phyloP scores from a whole-genome alignment of 2,888 invertebrate species.

The Sphaerophoria taeniata region DNA sequence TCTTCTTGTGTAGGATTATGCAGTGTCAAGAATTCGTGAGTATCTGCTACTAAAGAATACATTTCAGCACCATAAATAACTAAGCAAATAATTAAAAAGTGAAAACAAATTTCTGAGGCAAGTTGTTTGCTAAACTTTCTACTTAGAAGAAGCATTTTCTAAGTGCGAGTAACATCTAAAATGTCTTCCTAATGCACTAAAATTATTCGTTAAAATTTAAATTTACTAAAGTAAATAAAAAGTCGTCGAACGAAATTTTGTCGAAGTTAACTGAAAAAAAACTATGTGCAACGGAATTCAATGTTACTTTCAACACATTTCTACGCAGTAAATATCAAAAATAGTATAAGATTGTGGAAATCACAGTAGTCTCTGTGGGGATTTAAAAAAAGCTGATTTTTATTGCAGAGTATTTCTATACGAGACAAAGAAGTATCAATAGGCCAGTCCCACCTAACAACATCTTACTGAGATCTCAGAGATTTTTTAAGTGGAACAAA shows the following conservation, averaged over 20 bases:
- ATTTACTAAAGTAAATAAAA: not conserved
- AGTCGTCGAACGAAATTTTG: not conserved
- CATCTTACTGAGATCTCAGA: too few species aligned
- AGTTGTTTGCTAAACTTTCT: conserved; percentile 31
- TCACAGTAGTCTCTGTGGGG: not conserved
- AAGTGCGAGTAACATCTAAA: conserved; percentile 24
- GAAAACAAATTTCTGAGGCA: not conserved
- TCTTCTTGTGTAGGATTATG: conserved; percentile 78
- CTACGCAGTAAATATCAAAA: not conserved
- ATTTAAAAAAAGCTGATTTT: not conserved
- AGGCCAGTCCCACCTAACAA: too few species aligned
- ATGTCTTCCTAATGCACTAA: conserved; percentile 36
- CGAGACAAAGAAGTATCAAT: too few species aligned
- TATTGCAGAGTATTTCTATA: too few species aligned
- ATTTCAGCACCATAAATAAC: conserved; percentile 31
- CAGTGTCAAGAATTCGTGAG: conserved; percentile 79
- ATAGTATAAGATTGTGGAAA: conserved; percentile 23
- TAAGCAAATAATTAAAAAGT: not conserved
- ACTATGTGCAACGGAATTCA: conserved; percentile 10
- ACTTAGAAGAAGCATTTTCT: conserved; percentile 46
- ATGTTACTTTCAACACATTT: not conserved
- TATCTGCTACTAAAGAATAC: conserved; percentile 78
- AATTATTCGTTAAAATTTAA: conserved; percentile 25
- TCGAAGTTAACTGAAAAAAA: not conserved
- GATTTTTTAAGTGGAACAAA: too few species aligned